These are phyloP conservation scores for Luffia ferchaultella DNA, from an alignment of 2,888 invertebrate genomes.

Conservation along the genomic window DNA sequence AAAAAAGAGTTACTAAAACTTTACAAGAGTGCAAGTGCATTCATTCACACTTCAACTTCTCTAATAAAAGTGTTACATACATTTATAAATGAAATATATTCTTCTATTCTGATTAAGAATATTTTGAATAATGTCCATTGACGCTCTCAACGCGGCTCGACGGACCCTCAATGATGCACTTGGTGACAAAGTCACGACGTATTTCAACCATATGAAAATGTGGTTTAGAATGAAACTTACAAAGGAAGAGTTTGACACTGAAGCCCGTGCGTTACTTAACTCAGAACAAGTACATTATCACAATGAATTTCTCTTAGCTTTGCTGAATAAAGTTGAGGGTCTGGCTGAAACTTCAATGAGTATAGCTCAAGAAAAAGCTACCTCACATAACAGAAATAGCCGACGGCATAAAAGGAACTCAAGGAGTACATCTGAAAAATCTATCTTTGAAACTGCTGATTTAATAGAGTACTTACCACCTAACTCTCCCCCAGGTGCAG, in stretches of 20 bases:
- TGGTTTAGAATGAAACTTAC: constrained; percentile 81
- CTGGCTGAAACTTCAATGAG: constrained; percentile 49
- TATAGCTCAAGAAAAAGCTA: constrained; percentile 50
- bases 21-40: too few relatives aligned
- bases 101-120: too few relatives aligned
- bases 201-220: constrained; percentile 75
- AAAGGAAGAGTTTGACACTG: constrained; percentile 84
- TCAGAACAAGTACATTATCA: constrained; percentile 82
- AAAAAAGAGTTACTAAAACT: too few relatives aligned
- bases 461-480: constrained; percentile 66
- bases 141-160: constrained; percentile 64
- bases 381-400: constrained; percentile 45
- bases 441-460: constrained; percentile 69
- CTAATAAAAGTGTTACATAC: too few relatives aligned
- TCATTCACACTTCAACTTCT: too few relatives aligned
- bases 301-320: constrained; percentile 83
- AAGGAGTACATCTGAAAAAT: constrained; percentile 59
- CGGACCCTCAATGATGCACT: constrained; percentile 69
- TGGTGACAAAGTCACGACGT: constrained; percentile 74
- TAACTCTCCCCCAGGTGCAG: constrained; percentile 59
- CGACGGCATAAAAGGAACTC: constrained; percentile 61
- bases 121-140: constrained; percentile 37
- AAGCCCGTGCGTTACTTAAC: constrained; percentile 77
- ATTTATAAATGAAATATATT: too few relatives aligned
- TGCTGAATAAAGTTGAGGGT: constrained; percentile 77